Conservation (phyloP, 92 coral and sea anemone genomes). For the Chrysogorgia sp. region DNA sequence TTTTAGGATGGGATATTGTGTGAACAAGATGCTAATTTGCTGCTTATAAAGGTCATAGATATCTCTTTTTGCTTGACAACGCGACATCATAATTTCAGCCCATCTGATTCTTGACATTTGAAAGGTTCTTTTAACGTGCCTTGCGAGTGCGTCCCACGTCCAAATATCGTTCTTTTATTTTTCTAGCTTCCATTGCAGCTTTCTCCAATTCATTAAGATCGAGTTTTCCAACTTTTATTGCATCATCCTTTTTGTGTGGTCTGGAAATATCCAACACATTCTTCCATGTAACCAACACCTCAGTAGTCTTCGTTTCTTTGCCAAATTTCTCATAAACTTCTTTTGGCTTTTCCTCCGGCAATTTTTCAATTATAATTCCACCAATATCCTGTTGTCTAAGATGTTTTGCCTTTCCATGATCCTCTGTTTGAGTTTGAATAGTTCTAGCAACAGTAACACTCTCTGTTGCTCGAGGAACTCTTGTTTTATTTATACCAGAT, state of each 20-base stretch:
- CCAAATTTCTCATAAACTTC: background rate
- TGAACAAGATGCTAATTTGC: too few relatives aligned
- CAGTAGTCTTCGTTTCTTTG: slow-evolving; percentile 4
- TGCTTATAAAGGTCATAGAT: too few relatives aligned
- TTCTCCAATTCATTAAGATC: slow-evolving; percentile 9
- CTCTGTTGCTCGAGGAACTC: too few relatives aligned
- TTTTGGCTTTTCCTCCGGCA: slow-evolving; percentile 8
- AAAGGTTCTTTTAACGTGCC: slow-evolving; percentile 11
- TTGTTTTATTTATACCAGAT: too few relatives aligned
- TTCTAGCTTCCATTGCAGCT: background rate
- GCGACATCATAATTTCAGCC: too few relatives aligned
- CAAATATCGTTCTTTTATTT: background rate
- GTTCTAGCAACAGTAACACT: too few relatives aligned
- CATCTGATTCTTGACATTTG: too few relatives aligned
- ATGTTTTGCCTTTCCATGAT: background rate
- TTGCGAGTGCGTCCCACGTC: background rate
- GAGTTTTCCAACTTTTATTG: slow-evolving; percentile 14
- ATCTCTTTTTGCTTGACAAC: too few relatives aligned
- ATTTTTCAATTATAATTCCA: background rate
- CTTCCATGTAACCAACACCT: background rate
- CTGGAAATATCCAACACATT: background rate
- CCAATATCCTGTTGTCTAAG: background rate
- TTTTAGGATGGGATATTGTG: too few relatives aligned
- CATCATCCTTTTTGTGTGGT: background rate
- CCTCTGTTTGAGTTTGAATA: too few relatives aligned